Evolutionary conservation across 2,113 vertebrate genomes (phyloP).

Genomic region (Setophaga coronata): DNA sequence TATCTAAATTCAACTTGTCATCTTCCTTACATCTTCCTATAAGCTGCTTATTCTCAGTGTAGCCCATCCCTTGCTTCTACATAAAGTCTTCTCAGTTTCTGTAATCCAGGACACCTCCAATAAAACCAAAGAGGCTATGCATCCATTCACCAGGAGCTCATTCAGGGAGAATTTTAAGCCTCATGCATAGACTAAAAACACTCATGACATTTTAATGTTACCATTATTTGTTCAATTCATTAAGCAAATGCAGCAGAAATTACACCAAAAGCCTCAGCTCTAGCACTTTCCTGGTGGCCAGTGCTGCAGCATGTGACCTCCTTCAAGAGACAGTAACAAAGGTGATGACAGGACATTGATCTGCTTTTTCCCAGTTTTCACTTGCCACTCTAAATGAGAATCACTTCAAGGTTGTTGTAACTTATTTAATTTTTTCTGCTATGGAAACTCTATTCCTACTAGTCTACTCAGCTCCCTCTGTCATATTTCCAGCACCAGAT

Average conservation of each 20-base stretch:
- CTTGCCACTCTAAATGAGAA: neutral
- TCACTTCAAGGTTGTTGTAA: neutral
- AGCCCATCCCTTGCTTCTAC: neutral
- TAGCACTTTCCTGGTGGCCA: neutral
- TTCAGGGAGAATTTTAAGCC: neutral
- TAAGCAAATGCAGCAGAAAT: neutral
- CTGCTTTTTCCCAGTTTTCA: neutral
- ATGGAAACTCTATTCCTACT: neutral
- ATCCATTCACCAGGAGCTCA: neutral
- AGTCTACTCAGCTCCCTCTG: neutral
- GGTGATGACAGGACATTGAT: neutral
- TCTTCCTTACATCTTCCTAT: neutral
- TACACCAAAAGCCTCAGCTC: neutral
- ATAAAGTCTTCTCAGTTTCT: neutral
- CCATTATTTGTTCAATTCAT: neutral
- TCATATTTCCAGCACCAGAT: neutral
- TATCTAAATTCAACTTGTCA: neutral
- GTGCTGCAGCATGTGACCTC: neutral
- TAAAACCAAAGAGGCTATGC: neutral
- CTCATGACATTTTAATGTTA: neutral
- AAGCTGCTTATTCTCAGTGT: neutral
- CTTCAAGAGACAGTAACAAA: neutral
- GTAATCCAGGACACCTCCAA: neutral
- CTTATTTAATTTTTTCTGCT: neutral
- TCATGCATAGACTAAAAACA: fast-evolving